Base-by-base conservation (phyloP, 2,113 vertebrate genomes). In the Odontesthes bonariensis region DNA sequence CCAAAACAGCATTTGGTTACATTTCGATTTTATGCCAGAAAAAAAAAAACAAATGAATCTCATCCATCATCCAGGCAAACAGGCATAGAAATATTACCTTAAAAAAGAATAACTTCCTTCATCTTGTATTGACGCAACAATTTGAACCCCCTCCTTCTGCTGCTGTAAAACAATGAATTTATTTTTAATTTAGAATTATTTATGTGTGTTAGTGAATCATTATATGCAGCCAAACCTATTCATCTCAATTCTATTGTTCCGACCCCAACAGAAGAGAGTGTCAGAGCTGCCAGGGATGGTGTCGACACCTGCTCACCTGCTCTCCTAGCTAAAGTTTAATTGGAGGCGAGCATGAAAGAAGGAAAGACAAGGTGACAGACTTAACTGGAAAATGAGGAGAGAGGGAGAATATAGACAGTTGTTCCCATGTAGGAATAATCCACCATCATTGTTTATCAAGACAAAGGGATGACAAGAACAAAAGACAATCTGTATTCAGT, bases 191-290 rank as follows among this genome's bases (percentile, higher is more conserved):
- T 75, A 9, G n/a, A 58, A 57, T 81, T 85, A 86, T 87, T 86
- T 81, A 81, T 14, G 5, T 57, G 65, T 81, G 79, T 86, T 90
- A 84, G 89, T 85, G 74, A 86, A 71, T 82, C 79, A 73, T 82
- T 69, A 79, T 77, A 79, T 80, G 60, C 51, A 79, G 83, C 76
- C 84, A 83, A 74, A 74, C 35, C 80, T 51, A 84, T 87, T 86
- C 74, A 85, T 87, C 78, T 85, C 72, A 51, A 23, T 77, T 55
- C 44, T 53, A 78, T 87, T 87, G 60, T 86, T 79, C 64, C 69
- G 49, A 60, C 67, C 77, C 47, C 35, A 5, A 13, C 52, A 6
- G 77, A 59, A 58, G 73, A 27, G 42, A 46, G 62, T 47, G 51
- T 61, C 65, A 32, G 68, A 60, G 59, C 75, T 77, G 85, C 86